These are phyloP conservation scores for Pollenia angustigena DNA, from an alignment of 2,888 invertebrate genomes.

Conservation along the genomic window DNA sequence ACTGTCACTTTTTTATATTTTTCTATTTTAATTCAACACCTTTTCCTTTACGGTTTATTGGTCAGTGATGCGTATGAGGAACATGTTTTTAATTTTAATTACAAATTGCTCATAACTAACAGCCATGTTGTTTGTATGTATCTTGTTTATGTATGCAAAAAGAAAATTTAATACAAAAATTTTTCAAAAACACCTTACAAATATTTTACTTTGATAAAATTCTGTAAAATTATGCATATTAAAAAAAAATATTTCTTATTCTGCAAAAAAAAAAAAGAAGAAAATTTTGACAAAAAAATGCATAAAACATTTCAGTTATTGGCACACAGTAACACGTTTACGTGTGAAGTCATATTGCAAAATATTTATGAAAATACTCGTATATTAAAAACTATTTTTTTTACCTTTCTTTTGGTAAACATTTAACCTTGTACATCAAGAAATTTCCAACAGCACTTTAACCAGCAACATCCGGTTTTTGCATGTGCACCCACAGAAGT, in stretches of 20 bases:
- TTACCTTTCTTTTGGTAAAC: neutral
- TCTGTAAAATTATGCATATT: neutral
- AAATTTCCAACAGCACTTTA: neutral
- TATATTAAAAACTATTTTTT: conserved; percentile 16
- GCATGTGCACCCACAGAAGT: no score
- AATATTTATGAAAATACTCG: neutral
- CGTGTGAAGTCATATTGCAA: neutral
- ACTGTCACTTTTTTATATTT: neutral
- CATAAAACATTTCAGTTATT: neutral
- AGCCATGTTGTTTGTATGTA: no score
- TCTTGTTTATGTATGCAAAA: neutral
- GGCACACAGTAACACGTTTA: neutral
- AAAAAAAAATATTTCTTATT: neutral
- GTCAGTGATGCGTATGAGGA: neutral
- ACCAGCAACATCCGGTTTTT: neutral
- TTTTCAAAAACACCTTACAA: neutral
- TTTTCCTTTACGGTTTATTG: neutral
- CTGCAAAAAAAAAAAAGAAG: neutral
- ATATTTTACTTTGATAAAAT: neutral
- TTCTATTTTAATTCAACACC: neutral
- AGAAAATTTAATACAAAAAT: neutral
- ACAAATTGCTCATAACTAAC: neutral
- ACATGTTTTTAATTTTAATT: conserved; percentile 14
- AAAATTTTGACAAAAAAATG: neutral
- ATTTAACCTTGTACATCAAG: neutral